Base-by-base conservation (phyloP, 2,113 vertebrate species). In the Nerophis lumbriciformis region DNA sequence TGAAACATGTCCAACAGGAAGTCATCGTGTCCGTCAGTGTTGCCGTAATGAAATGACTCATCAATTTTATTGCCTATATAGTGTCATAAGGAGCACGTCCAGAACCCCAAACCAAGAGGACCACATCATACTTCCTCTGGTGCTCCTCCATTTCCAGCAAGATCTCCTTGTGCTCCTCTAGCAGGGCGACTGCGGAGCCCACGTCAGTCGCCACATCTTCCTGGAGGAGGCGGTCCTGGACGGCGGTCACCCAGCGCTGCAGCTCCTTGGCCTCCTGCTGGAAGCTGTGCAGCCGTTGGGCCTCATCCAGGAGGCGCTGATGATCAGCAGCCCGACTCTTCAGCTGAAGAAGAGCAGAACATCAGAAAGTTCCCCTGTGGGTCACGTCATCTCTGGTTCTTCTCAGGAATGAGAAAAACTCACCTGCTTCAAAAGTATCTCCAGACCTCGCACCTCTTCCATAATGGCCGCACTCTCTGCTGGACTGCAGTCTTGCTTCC, bases 401-500 rank as follows among this genome's bases (percentile, higher is more conserved):
- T 28, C 28, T 28, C 28, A 28, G 28, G 28, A 28, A 28, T 3
- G 28, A 28, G 28, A 28, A 28, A 1, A 28, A 56, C 64, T 88
- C 5, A 89, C 85, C 64, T 77, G 78, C 63, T 42, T 50, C 69
- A 96, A 82, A 61, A 93, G 87, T 1, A 64, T 69, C 65, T 94
- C 92, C 83, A 96, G 89, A 9, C 37, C 74, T 36, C 76, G 78
- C 19, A 94, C 88, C 59, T 93, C 91, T 68, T 91, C 80, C 49
- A 82, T 82, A 65, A 96, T 93, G 62, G 83, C 80, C 0, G 35
- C 86, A 53, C 89, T 92, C 70, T 96, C 93, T 11, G 82, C 47
- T 0, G 92, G 92, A 63, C 88, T 93, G 60, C 89, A 90, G 63
- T 93, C 90, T 69, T 90, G 79, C 59, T 93, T 91, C 85, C 94